Evolutionary conservation across 1,140 invertebrate species (phyloP), one percentile per base, ranked within the genome.

Genomic region (Dufourea novaeangliae): DNA sequence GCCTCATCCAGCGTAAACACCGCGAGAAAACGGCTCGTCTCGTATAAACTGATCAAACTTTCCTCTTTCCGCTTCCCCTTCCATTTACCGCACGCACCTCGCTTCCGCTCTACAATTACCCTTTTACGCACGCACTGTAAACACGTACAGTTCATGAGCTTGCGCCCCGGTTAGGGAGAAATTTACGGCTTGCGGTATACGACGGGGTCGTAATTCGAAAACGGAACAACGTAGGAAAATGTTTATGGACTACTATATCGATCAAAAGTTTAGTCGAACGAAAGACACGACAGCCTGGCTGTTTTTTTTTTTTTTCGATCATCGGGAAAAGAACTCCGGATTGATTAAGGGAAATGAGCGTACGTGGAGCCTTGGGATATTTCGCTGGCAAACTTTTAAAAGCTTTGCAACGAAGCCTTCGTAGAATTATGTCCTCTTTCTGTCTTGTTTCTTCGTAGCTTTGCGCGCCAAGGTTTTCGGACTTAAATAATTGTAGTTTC

Each of bases 401-500:
- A 50, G 17, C 37, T 14, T 3, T 6, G 7, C 5, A n/a, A 12
- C 22, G 12, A 10, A 11, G 6, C 3, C n/a, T 14, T 20, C 2
- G 22, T 20, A 8, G 4, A 7, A 32, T 34, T 44, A 6, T 39
- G 12, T 41, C 50, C n/a, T 25, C n/a, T 14, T 14, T 3, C 27
- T 34, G 27, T n/a, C 22, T 32, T 12, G 2, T 46, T 34, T 32
- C 63, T 68, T 25, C 22, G 25, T 34, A 44, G 44, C 57, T 62
- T 52, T 62, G 56, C 62, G 8, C 11, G 3, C 32, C 7, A 6
- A 25, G 6, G 17, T 52, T 32, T 20, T 41, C 66, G 44, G 71
- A 63, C 54, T 77, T 32, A 77, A 71, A 32, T 77, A 77, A 77
- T 77, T 77, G 57, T 39, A 25, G n/a, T 34, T 41, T 34, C 44